Percentiles rank a stretch among this genome's conserved stretches.
Conservation (phyloP, 2,113 vertebrate species). For the Lamprologus callipterus region DNA sequence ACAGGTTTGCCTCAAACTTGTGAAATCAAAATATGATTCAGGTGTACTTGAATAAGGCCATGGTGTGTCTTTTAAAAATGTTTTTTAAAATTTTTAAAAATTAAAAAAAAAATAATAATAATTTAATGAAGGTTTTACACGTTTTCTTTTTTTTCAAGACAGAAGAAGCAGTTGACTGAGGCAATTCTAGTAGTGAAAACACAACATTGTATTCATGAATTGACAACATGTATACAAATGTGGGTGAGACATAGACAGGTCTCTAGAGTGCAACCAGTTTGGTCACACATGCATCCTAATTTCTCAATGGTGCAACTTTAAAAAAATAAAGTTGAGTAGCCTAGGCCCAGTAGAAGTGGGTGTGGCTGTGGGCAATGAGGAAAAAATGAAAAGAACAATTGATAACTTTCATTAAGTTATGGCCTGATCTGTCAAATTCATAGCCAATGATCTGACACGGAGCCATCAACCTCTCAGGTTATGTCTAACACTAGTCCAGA, state of each 20-base stretch:
- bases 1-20: background rate
- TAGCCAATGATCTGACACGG: background rate
- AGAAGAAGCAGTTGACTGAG: background rate
- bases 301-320: background rate
- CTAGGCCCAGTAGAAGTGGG: accelerated
- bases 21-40: background rate
- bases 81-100: too few relatives aligned
- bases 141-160: accelerated
- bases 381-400: accelerated
- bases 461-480: background rate
- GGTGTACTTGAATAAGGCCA: accelerated
- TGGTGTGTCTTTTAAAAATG: background rate
- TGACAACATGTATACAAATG: accelerated
- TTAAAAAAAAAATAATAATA: too few relatives aligned
- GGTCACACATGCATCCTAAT: accelerated
- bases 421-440: background rate
- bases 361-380: background rate
- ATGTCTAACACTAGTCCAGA: background rate
- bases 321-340: accelerated
- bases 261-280: accelerated
- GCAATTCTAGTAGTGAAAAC: background rate
- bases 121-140: accelerated
- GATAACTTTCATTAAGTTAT: background rate
- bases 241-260: accelerated
- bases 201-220: background rate